phyloP scores from a whole-genome alignment of 92 coral and sea anemone species.

The Zoanthus sociatus region DNA sequence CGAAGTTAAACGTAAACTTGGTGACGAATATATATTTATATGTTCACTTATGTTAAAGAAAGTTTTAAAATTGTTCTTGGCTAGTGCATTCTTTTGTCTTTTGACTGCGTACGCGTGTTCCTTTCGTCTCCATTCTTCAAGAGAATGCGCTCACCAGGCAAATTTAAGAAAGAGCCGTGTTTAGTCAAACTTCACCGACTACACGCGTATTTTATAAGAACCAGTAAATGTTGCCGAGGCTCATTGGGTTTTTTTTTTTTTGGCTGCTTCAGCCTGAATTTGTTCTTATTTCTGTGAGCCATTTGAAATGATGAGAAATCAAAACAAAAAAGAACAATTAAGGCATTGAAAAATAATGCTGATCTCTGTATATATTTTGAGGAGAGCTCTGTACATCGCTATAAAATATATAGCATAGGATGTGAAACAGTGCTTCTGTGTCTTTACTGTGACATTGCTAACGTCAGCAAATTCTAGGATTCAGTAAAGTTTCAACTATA shows the following conservation, averaged over 20 bases:
- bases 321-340: too few relatives aligned
- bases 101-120: neutral
- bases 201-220: neutral
- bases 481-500: too few relatives aligned
- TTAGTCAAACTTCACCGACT: slow-evolving; percentile 1
- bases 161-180: neutral
- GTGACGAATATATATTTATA: neutral
- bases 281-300: neutral
- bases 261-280: too few relatives aligned
- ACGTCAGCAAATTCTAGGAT: too few relatives aligned
- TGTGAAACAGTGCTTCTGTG: too few relatives aligned
- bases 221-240: neutral
- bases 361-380: too few relatives aligned
- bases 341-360: neutral
- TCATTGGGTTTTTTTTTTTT: neutral
- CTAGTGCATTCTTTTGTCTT: neutral
- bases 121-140: neutral
- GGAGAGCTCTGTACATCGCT: too few relatives aligned
- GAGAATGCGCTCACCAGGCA: slow-evolving; percentile 23
- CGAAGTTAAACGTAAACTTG: too few relatives aligned
- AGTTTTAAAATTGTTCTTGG: neutral
- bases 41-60: neutral
- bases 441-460: too few relatives aligned
- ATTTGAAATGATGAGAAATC: neutral
- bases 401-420: too few relatives aligned